Evolutionary conservation across 1,140 invertebrate species (phyloP).

Genomic region (Conus betulinus): DNA sequence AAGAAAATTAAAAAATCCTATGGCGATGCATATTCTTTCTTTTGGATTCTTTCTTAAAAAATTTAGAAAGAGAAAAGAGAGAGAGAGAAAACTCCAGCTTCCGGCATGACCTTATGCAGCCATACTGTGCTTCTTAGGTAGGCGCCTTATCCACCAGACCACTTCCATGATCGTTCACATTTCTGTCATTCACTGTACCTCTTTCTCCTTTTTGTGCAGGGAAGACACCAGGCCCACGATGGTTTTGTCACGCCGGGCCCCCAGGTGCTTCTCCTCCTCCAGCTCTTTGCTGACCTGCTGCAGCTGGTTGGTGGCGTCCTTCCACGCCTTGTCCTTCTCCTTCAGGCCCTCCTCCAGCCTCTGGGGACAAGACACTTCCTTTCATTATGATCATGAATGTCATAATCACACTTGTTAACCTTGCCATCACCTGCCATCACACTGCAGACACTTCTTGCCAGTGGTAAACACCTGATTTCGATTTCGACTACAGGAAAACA

Average conservation of each 20-base stretch:
- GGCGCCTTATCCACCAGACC: conserved; percentile 7
- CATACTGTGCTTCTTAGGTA: background rate
- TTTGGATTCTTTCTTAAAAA: too few relatives aligned
- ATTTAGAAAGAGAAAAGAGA: too few relatives aligned
- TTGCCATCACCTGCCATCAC: background rate
- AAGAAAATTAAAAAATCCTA: too few relatives aligned
- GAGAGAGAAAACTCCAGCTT: background rate
- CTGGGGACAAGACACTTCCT: background rate
- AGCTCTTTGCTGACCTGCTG: conserved; percentile 38
- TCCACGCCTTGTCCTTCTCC: conserved; percentile 28
- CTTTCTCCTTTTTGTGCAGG: conserved; percentile 50
- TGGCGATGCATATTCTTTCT: too few relatives aligned
- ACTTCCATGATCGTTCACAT: background rate
- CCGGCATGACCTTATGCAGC: background rate
- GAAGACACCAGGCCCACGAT: conserved; percentile 54
- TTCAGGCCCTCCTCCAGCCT: conserved; percentile 16
- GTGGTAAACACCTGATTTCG: too few relatives aligned
- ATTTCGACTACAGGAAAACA: too few relatives aligned
- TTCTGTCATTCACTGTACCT: conserved; percentile 43
- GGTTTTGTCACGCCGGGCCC: conserved; percentile 47
- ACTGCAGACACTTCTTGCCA: too few relatives aligned
- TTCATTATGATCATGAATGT: background rate
- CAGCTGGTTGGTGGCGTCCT: conserved; percentile 45
- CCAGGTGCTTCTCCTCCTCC: conserved; percentile 46
- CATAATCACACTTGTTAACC: background rate